These are phyloP conservation scores for Drosophila pachea DNA, from an alignment of 1,140 invertebrate genomes.

Conservation along the genomic window DNA sequence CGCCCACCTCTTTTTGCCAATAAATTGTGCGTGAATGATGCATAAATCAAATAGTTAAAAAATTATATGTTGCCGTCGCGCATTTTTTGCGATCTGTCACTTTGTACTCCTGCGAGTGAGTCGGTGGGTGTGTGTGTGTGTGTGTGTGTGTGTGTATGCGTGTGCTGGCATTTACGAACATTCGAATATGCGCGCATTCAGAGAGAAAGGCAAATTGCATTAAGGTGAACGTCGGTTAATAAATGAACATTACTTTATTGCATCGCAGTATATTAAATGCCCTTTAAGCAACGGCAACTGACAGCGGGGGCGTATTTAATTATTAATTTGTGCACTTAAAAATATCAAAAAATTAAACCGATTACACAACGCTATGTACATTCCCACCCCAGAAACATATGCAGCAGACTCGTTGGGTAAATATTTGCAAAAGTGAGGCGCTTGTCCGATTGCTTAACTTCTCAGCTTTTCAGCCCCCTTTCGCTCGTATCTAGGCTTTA, in stretches of 20 bases:
- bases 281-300: neutral
- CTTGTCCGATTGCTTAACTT: no score
- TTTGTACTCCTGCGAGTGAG: conserved; percentile 10
- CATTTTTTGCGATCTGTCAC: conserved; percentile 2
- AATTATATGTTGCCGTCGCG: conserved; percentile 19
- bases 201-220: conserved; percentile 39
- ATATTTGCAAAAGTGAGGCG: no score
- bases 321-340: neutral
- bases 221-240: conserved; percentile 34
- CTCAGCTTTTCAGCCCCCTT: no score
- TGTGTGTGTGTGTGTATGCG: neutral
- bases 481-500: no score
- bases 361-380: no score
- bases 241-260: conserved; percentile 29
- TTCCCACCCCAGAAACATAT: no score
- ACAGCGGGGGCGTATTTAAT: neutral
- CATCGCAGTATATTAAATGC: neutral
- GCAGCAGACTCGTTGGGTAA: no score
- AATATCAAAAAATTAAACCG: no score
- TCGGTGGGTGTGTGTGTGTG: neutral
- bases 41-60: conserved; percentile 68
- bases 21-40: conserved; percentile 71
- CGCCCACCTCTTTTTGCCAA: conserved; percentile 40
- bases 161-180: conserved; percentile 4
- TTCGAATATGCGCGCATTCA: conserved; percentile 10